Evolutionary conservation across 2,113 vertebrate genomes (phyloP).

Genomic region (Calyptommatus sinebrachiatus): DNA sequence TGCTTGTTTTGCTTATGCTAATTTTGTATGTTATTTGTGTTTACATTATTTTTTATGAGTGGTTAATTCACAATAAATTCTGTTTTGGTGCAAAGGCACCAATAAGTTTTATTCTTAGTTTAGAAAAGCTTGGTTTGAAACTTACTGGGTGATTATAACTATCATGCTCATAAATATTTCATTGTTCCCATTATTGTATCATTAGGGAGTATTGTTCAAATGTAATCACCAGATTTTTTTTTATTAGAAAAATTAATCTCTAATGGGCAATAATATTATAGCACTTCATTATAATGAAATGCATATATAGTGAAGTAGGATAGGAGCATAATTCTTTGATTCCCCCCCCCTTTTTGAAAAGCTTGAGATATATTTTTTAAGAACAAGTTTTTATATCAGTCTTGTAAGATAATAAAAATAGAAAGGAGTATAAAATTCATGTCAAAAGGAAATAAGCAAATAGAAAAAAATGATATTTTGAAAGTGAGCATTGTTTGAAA

Average conservation of each 20-base stretch:
- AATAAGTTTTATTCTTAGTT: neutral
- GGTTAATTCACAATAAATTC: neutral
- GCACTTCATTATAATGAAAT: neutral
- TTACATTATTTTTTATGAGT: neutral
- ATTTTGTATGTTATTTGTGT: too few relatives aligned
- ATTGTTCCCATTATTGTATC: neutral
- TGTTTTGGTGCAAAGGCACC: slow-evolving; percentile 27
- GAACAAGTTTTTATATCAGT: neutral
- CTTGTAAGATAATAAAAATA: neutral
- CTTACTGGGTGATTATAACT: slow-evolving; percentile 9
- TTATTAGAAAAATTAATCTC: neutral
- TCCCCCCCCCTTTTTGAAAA: neutral
- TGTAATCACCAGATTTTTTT: slow-evolving; percentile 1
- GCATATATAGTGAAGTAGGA: neutral
- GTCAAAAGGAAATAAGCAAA: neutral
- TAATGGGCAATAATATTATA: neutral
- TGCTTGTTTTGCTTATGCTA: too few relatives aligned
- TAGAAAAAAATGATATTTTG: neutral
- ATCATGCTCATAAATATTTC: slow-evolving; percentile 29
- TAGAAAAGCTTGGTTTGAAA: neutral
- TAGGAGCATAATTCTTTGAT: neutral
- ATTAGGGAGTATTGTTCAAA: neutral
- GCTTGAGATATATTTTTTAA: neutral
- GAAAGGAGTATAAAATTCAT: accelerated
- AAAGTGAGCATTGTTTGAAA: accelerated